phyloP scores from a whole-genome alignment of 2,888 invertebrate species.

The Cephus nigrinus region DNA sequence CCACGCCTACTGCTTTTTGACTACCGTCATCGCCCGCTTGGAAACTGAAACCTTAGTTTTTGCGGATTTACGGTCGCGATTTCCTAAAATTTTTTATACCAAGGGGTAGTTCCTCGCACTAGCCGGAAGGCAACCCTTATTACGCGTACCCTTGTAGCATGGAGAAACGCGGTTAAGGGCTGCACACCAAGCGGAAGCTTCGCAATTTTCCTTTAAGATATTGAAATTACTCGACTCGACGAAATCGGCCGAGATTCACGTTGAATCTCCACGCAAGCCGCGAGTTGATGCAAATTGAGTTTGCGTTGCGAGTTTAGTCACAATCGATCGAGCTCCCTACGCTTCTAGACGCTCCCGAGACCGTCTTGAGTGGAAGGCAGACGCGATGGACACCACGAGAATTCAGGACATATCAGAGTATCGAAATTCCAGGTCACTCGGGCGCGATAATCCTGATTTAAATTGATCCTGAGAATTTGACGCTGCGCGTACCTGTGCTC shows the following conservation, averaged over 20 bases:
- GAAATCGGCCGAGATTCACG: slow-evolving; percentile 10
- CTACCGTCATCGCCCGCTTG: too few relatives aligned
- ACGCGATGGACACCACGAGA: slow-evolving; percentile 24
- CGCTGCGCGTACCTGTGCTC: neutral
- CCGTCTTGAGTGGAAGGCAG: neutral
- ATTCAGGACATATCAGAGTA: slow-evolving; percentile 17
- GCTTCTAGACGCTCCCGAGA: neutral
- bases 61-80: too few relatives aligned
- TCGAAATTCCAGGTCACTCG: neutral
- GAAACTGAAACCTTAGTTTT: too few relatives aligned
- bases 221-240: slow-evolving; percentile 39
- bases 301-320: slow-evolving; percentile 39
- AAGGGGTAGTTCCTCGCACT: too few relatives aligned
- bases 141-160: too few relatives aligned
- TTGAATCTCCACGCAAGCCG: slow-evolving; percentile 22
- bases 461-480: neutral
- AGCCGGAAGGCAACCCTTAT: too few relatives aligned
- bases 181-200: slow-evolving; percentile 13
- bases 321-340: slow-evolving; percentile 31
- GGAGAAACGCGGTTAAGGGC: neutral
- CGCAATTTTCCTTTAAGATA: slow-evolving; percentile 38
- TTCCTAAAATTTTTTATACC: too few relatives aligned
- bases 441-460: neutral
- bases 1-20: too few relatives aligned
- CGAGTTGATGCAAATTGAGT: slow-evolving; percentile 46